Evolutionary conservation across 1,140 invertebrate genomes (phyloP).

Genomic region (Trigoniulus corallinus): DNA sequence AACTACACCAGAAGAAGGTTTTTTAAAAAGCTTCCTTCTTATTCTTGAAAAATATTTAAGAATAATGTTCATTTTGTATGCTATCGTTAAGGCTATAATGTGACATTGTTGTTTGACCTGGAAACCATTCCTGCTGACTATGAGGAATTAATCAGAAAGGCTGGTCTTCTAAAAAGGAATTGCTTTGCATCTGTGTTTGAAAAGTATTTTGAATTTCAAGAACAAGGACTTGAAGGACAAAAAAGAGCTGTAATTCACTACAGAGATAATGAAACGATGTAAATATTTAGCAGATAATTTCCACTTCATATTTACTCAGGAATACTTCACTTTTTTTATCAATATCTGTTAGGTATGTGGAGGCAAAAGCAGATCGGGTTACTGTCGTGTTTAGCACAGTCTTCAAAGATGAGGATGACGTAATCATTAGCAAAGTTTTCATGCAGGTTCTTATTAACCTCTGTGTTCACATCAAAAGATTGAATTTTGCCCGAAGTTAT

Average conservation of each 20-base stretch:
- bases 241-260: constrained; percentile 96
- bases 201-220: constrained; percentile 98
- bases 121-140: constrained; percentile 80
- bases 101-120: constrained; percentile 82
- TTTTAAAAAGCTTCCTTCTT: constrained; percentile 9
- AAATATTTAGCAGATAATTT: constrained; percentile 19
- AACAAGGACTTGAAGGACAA: constrained; percentile 64
- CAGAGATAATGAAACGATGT: constrained; percentile 98
- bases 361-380: constrained; percentile 93
- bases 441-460: no score
- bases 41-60: constrained; percentile 3
- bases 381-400: constrained; percentile 98
- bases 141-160: constrained; percentile 75
- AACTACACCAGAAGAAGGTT: constrained; percentile 67
- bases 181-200: constrained; percentile 99
- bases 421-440: constrained; percentile 97
- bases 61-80: constrained; percentile 15
- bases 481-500: not conserved
- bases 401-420: constrained; percentile 95
- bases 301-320: not conserved
- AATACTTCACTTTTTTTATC: constrained; percentile 7
- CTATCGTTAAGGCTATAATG: constrained; percentile 60
- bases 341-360: constrained; percentile 63
- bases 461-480: not conserved
- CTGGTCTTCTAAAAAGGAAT: constrained; percentile 88